A percentile compares a stretch with the other conserved stretches of the same genome.
Conservation (phyloP, 2,797 vertebrate genomes). For the Sebastolobus altivelis region DNA sequence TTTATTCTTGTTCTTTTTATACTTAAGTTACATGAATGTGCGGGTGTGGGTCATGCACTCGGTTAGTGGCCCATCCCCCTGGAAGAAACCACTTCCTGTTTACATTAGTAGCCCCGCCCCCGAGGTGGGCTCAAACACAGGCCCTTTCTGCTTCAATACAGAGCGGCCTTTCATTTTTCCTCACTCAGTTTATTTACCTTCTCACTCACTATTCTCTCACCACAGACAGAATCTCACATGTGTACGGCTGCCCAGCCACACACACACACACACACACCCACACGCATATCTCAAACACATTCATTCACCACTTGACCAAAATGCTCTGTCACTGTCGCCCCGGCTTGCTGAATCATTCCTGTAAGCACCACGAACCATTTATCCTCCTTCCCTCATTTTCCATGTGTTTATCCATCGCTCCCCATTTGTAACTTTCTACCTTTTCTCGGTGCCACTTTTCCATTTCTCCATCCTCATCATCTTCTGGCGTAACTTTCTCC, state of each 20-base stretch:
- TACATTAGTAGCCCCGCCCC: constrained; percentile 76
- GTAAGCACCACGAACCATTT: constrained; percentile 4
- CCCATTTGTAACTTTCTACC: neutral
- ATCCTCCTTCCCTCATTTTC: constrained; percentile 6
- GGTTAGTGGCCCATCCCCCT: constrained; percentile 59
- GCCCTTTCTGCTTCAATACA: constrained; percentile 70
- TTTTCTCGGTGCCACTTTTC: constrained; percentile 53
- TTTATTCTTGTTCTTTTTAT: too few relatives aligned
- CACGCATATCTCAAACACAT: constrained; percentile 38
- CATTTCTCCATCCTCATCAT: constrained; percentile 37
- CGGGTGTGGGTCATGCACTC: constrained; percentile 28
- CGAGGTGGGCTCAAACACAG: constrained; percentile 69
- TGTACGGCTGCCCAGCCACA: constrained; percentile 16
- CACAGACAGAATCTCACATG: constrained; percentile 60
- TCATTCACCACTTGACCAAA: constrained; percentile 47
- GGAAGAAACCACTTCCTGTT: constrained; percentile 84
- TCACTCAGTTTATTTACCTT: constrained; percentile 74
- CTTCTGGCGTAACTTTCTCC: constrained; percentile 18
- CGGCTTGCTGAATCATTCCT: constrained; percentile 48
- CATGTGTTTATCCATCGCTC: constrained; percentile 28
- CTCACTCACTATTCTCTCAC: constrained; percentile 65
- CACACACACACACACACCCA: constrained; percentile 18
- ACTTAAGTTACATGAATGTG: neutral
- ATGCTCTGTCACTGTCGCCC: constrained; percentile 55
- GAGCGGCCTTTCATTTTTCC: constrained; percentile 68